Percentiles rank a stretch among this genome's conserved stretches.
These are phyloP conservation scores for Grus americana DNA, from an alignment of 2,113 vertebrate species.

Conservation along the genomic window DNA sequence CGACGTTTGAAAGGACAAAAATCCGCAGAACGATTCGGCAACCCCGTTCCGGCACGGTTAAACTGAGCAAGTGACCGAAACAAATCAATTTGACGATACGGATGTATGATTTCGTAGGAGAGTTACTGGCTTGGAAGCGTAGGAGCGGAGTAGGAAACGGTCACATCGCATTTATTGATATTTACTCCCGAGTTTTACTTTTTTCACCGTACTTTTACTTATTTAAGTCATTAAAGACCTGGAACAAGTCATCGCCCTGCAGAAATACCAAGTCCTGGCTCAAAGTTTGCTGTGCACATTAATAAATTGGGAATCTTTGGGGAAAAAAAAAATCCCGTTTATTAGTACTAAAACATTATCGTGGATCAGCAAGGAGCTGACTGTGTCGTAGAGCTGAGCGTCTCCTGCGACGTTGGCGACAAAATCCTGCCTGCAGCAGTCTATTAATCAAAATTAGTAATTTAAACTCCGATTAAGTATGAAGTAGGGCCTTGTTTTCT, in stretches of 20 bases:
- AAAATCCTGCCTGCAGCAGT: background rate
- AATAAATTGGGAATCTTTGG: background rate
- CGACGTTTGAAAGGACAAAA: background rate
- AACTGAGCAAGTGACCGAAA: accelerated
- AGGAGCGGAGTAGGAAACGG: background rate
- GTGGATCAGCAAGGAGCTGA: background rate
- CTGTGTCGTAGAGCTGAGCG: accelerated
- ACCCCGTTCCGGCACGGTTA: accelerated
- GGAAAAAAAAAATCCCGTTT: background rate
- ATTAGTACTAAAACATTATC: background rate
- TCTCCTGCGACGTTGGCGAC: too few relatives aligned
- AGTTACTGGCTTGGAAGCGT: too few relatives aligned
- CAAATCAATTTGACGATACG: accelerated
- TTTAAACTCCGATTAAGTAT: background rate
- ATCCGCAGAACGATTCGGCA: accelerated
- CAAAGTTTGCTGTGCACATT: accelerated
- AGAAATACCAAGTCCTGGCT: background rate
- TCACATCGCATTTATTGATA: too few relatives aligned
- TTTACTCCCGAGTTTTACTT: background rate
- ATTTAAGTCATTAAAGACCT: background rate
- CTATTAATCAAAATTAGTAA: background rate
- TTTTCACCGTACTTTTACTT: accelerated
- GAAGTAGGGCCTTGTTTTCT: background rate
- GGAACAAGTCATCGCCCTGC: background rate
- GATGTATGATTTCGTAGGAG: background rate